phyloP scores from a whole-genome alignment of 2,797 vertebrate genomes.

The Loris lydekkerianus region DNA sequence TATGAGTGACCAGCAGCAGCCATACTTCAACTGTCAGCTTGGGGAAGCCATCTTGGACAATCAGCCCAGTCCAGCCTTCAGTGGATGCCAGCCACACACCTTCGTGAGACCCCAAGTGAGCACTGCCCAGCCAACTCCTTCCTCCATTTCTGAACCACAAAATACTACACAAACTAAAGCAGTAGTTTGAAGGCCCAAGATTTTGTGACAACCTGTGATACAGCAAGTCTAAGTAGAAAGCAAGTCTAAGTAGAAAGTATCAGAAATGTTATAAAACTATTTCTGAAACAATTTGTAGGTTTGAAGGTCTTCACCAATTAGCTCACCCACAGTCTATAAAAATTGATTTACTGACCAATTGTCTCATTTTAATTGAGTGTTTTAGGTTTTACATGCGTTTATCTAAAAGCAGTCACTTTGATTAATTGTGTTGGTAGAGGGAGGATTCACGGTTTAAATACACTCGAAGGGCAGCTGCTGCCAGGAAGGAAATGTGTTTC shows the following conservation, averaged over 20 bases:
- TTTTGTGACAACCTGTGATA: neutral
- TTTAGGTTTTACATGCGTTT: slow-evolving; percentile 53
- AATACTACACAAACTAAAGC: neutral
- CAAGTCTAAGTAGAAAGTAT: neutral
- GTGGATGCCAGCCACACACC: neutral
- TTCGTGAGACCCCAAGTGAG: neutral
- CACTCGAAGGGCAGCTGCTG: slow-evolving; percentile 67
- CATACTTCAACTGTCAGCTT: neutral
- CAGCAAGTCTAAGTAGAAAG: neutral
- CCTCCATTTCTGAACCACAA: neutral
- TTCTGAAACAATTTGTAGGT: slow-evolving; percentile 20
- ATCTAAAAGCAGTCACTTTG: slow-evolving; percentile 75
- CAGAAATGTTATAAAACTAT: neutral
- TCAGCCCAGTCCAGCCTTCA: neutral
- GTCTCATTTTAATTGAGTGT: slow-evolving; percentile 18
- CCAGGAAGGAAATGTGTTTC: slow-evolving; percentile 72
- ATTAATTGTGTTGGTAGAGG: slow-evolving; percentile 81
- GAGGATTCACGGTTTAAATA: slow-evolving; percentile 66
- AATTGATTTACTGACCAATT: neutral
- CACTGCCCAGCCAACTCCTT: accelerated
- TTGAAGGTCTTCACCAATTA: slow-evolving; percentile 1
- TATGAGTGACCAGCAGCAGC: neutral
- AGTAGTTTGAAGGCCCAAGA: neutral
- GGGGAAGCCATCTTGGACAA: no score
- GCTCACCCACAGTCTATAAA: neutral